phyloP scores from a whole-genome alignment of 2,797 vertebrate genomes.

The Tadarida brasiliensis region DNA sequence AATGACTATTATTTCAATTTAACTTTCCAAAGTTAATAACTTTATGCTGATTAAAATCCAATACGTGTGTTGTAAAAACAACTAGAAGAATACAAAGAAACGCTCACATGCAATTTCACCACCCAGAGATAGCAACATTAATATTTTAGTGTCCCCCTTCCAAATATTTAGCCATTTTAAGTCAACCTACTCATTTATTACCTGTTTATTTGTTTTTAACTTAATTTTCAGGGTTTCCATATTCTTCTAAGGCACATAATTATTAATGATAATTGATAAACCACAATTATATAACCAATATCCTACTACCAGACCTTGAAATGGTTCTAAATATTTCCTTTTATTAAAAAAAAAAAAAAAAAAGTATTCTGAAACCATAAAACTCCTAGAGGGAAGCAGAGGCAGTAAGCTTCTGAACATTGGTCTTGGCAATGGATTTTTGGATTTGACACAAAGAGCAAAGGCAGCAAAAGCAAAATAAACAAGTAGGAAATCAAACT shows the following conservation, averaged over 20 bases:
- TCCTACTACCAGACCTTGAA: not conserved
- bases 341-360: not conserved
- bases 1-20: constrained; percentile 20
- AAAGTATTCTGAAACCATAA: not conserved
- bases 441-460: not conserved
- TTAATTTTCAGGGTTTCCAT: not conserved
- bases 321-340: not conserved
- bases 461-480: constrained; percentile 8
- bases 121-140: not conserved
- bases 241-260: constrained; percentile 10
- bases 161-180: not conserved
- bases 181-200: not conserved
- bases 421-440: not conserved
- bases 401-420: not conserved
- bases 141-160: not conserved
- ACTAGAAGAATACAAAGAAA: constrained; percentile 34
- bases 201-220: not conserved
- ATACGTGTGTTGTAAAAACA: not conserved
- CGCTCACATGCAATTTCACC: not conserved
- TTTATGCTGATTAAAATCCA: constrained; percentile 44
- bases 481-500: not conserved
- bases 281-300: not conserved
- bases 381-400: not conserved
- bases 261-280: not conserved
- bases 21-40: constrained; percentile 9